Evolutionary conservation across 2,797 vertebrate genomes (phyloP).

Genomic region (Melanotaenia parkinsoni): DNA sequence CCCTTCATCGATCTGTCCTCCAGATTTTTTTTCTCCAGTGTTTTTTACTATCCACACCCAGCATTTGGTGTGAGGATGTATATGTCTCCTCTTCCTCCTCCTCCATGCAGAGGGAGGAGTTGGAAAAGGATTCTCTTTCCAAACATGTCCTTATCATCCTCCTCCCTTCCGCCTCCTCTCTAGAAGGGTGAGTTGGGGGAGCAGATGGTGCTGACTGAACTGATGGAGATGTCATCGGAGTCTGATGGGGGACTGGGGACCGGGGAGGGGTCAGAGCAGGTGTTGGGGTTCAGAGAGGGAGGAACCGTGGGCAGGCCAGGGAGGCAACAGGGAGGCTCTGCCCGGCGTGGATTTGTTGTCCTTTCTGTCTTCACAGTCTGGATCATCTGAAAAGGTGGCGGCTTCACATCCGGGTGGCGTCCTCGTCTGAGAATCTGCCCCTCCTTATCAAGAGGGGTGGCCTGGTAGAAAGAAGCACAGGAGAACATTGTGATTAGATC

Average conservation of each 20-base stretch:
- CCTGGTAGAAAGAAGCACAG: constrained; percentile 81
- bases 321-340: constrained; percentile 85
- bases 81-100: constrained; percentile 56
- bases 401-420: constrained; percentile 98
- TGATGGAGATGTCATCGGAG: constrained; percentile 84
- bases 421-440: constrained; percentile 99
- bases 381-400: constrained; percentile 87
- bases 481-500: constrained; percentile 19
- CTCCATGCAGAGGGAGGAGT: constrained; percentile 54
- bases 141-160: constrained; percentile 9
- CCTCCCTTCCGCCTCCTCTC: constrained; percentile 56
- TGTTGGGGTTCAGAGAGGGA: constrained; percentile 83
- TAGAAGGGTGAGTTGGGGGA: constrained; percentile 92
- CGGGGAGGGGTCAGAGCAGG: constrained; percentile 50
- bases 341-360: constrained; percentile 83
- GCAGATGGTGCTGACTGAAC: constrained; percentile 90
- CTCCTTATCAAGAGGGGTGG: constrained; percentile 99
- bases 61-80: constrained; percentile 23
- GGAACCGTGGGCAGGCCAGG: constrained; percentile 85
- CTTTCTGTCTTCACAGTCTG: constrained; percentile 87
- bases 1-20: constrained; percentile 39
- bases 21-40: constrained; percentile 27
- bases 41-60: constrained; percentile 33
- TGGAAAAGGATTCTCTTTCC: constrained; percentile 51
- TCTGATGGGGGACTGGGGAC: constrained; percentile 68